Evolutionary conservation across 2,888 invertebrate species (phyloP).

Genomic region (Agrochola macilenta): DNA sequence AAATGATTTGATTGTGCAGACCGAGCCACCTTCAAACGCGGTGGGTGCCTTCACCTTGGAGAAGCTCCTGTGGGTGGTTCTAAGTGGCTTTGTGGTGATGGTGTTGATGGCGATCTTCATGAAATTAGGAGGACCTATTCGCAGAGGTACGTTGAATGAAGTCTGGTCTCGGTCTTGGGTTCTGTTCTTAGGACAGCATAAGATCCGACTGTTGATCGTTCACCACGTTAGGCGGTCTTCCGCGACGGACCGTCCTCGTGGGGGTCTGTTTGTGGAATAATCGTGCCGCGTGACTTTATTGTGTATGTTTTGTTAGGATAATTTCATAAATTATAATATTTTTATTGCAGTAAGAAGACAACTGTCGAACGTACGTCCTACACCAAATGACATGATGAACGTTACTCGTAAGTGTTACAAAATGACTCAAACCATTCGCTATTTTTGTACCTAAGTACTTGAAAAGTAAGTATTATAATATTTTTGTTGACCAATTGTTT

Average conservation of each 20-base stretch:
- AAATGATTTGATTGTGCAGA: slow-evolving; percentile 1
- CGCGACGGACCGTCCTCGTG: neutral
- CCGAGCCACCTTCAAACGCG: neutral
- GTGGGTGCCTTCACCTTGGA: slow-evolving; percentile 1
- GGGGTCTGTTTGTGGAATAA: neutral
- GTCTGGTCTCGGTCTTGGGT: neutral
- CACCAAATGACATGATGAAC: slow-evolving; percentile 72
- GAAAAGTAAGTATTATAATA: neutral
- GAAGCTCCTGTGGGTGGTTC: slow-evolving; percentile 24
- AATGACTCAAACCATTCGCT: neutral
- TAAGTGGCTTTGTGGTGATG: slow-evolving; percentile 26
- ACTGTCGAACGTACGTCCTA: slow-evolving; percentile 70
- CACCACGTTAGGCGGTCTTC: neutral
- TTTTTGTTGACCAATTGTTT: neutral
- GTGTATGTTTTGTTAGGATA: neutral
- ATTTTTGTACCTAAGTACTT: neutral
- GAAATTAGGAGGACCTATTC: slow-evolving; percentile 32
- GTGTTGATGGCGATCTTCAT: slow-evolving; percentile 37
- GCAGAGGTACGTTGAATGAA: slow-evolving; percentile 27
- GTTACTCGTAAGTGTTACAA: slow-evolving; percentile 76
- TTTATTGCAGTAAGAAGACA: slow-evolving; percentile 60
- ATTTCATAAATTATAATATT: neutral
- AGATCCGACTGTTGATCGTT: neutral
- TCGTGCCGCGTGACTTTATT: neutral
- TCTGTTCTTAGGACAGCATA: neutral